phyloP scores from a whole-genome alignment of 1,140 invertebrate species.

The Drosophila ambigua region DNA sequence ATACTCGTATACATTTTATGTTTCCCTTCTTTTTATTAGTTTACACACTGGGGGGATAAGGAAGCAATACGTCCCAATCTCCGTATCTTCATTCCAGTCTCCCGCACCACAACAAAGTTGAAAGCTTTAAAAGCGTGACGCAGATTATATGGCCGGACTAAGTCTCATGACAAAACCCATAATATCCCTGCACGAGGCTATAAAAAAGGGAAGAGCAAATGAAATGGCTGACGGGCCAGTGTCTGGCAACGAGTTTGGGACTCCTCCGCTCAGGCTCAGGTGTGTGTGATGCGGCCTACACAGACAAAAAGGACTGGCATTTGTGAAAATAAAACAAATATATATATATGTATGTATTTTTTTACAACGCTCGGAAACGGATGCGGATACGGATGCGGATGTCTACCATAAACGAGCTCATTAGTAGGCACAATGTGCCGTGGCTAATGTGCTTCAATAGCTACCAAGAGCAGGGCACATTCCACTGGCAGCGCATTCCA shows the following conservation, averaged over 20 bases:
- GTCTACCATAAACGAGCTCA: constrained; percentile 68
- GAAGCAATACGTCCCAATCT: constrained; percentile 30
- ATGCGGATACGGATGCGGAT: constrained; percentile 62
- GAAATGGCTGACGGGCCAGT: constrained; percentile 26
- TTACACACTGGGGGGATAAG: constrained; percentile 29
- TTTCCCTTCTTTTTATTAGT: constrained; percentile 34
- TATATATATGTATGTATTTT: background rate
- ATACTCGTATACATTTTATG: constrained; percentile 26
- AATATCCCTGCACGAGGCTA: constrained; percentile 34
- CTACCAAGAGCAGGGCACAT: constrained; percentile 14
- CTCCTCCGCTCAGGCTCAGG: constrained; percentile 16
- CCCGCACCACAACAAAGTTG: constrained; percentile 32
- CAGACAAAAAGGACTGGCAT: constrained; percentile 39
- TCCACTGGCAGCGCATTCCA: constrained; percentile 26
- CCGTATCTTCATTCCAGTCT: constrained; percentile 18
- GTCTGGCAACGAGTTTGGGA: constrained; percentile 1
- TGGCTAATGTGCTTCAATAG: constrained; percentile 49
- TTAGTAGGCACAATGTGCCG: constrained; percentile 68
- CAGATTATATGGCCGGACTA: constrained; percentile 30
- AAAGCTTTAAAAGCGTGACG: constrained; percentile 23
- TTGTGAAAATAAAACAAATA: background rate
- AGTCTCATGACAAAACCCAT: constrained; percentile 35
- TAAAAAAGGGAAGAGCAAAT: constrained; percentile 44
- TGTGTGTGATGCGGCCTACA: constrained; percentile 18
- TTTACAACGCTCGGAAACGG: constrained; percentile 43